These are phyloP conservation scores for Lepidothrix coronata DNA, from an alignment of 2,113 vertebrate species.

Conservation along the genomic window DNA sequence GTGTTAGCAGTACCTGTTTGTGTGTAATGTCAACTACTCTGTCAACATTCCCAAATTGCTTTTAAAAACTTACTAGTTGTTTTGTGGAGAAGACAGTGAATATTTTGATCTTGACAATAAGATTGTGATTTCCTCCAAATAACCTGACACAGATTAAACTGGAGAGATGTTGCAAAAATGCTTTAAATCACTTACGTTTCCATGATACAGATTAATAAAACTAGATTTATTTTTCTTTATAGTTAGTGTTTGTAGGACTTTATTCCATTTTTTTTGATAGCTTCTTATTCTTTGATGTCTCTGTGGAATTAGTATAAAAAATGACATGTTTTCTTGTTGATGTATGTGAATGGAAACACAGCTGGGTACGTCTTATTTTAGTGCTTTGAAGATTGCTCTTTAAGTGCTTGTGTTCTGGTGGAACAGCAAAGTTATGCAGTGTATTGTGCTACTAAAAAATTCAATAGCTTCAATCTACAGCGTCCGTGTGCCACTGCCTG, in stretches of 20 bases:
- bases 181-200: neutral
- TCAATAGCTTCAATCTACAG: neutral
- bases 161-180: neutral
- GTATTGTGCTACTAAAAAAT: slow-evolving; percentile 15
- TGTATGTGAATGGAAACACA: neutral
- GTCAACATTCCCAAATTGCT: neutral
- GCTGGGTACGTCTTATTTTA: neutral
- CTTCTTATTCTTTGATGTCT: neutral
- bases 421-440: neutral
- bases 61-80: neutral
- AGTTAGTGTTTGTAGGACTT: neutral
- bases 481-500: neutral
- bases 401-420: neutral
- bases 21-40: neutral
- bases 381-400: neutral
- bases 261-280: neutral
- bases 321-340: neutral
- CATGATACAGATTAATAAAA: neutral
- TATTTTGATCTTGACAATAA: neutral
- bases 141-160: neutral
- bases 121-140: neutral
- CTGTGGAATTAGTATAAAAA: neutral
- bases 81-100: neutral
- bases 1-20: neutral
- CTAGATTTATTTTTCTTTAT: neutral